Base-by-base conservation (phyloP, 2,797 vertebrate species). In the Crypturellus tataupa region DNA sequence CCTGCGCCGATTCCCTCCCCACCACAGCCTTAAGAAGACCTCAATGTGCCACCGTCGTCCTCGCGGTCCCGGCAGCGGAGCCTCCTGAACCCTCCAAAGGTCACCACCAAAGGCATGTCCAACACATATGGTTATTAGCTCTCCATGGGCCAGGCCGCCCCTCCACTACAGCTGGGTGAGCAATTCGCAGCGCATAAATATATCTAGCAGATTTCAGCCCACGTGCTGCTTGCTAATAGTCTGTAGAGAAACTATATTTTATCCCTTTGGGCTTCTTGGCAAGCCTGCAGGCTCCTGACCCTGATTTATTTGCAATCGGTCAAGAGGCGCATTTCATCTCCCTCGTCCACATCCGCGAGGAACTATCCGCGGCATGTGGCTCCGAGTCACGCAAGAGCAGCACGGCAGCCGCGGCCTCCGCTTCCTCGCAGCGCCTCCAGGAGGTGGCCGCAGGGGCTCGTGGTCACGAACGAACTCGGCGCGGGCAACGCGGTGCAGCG, bases 201-300 rank as follows among this genome's bases (percentile, higher is more conserved):
- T 94, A 97, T 94, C 95, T 55, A 84, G 94, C 94, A 95, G 95
- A 95, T 85, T 95, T 87, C 95, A 95, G 95, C 94, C 95, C 94
- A 96, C 95, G 93, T 96, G 95, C 95, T 96, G 83, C 94, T 97
- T 91, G 92, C 95, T 94, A 93, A 93, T 93, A 90, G 94, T 91
- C 95, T 94, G 91, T 81, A 24, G 94, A 94, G 94, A 97, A 87
- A 85, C 93, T 90, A 33, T 96, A 91, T 95, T 95, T 96, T 94
- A 97, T 96, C 94, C 95, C 94, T 96, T 97, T 95, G 96, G 96
- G 94, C 92, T 97, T 96, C 95, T 94, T 96, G 95, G 96, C 95
- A 78, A 90, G 85, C 77, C 42, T 73, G 96, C 95, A 96, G 93
- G 83, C 85, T 95, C 58, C 93, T 94, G 95, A 95, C 95, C 91